A percentile compares a stretch with the other conserved stretches of the same genome.
These are phyloP conservation scores for Sternotherus odoratus DNA, from an alignment of 2,797 vertebrate species.

Conservation along the genomic window DNA sequence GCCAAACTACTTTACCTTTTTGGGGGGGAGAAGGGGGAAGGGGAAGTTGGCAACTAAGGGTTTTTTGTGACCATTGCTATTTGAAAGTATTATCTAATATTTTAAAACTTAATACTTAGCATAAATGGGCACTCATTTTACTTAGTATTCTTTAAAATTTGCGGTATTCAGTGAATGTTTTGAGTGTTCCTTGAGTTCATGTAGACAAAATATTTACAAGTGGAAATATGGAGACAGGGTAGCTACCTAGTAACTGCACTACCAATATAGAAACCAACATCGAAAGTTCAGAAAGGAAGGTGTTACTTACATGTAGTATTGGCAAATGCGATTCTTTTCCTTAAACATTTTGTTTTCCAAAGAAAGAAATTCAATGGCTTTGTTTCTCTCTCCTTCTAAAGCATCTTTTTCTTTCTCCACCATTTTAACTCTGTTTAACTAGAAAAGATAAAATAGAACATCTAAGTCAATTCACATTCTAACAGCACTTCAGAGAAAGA, in stretches of 20 bases:
- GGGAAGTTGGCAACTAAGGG: not conserved
- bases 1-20: not conserved
- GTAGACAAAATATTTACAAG: not conserved
- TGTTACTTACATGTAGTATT: slow-evolving; percentile 92
- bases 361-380: slow-evolving; percentile 92
- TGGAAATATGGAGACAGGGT: not conserved
- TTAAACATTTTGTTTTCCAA: slow-evolving; percentile 94
- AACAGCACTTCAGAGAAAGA: not conserved
- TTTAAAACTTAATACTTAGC: not conserved
- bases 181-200: not conserved
- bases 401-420: slow-evolving; percentile 98
- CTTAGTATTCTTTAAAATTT: not conserved
- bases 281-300: not conserved
- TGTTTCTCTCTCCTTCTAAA: slow-evolving; percentile 94
- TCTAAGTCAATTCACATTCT: not conserved
- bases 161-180: too few species aligned
- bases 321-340: slow-evolving; percentile 91
- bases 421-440: slow-evolving; percentile 97
- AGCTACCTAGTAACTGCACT: not conserved
- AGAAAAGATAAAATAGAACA: slow-evolving; percentile 42
- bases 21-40: not conserved
- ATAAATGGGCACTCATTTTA: not conserved
- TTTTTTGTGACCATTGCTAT: not conserved
- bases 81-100: not conserved
- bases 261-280: not conserved